Evolutionary conservation across 2,888 invertebrate genomes (phyloP).

Genomic region (Linnaemya vulpina): DNA sequence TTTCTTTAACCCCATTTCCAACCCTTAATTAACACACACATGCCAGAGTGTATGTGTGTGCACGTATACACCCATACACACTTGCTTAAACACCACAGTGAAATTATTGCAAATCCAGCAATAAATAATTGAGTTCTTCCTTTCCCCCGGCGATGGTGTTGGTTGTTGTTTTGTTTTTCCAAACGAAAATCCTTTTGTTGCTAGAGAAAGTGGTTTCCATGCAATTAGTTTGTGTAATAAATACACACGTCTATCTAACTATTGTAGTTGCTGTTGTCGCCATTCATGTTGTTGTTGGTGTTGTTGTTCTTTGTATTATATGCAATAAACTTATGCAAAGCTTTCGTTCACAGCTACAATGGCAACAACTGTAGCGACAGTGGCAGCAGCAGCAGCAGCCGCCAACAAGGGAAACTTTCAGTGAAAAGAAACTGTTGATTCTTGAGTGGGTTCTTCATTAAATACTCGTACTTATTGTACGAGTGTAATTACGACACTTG

Average conservation of each 20-base stretch:
- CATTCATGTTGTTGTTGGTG: too few relatives aligned
- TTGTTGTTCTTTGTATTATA: neutral
- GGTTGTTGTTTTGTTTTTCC: conserved; percentile 1
- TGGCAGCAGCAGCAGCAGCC: neutral
- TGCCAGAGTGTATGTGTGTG: too few relatives aligned
- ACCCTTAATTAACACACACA: neutral
- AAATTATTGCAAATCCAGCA: neutral
- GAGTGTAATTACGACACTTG: conserved; percentile 62
- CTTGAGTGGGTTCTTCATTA: conserved; percentile 69
- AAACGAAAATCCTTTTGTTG: conserved; percentile 43
- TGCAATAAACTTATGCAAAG: neutral
- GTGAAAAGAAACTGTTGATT: conserved; percentile 65
- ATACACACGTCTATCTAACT: neutral
- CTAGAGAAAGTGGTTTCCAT: conserved; percentile 45
- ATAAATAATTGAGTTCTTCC: conserved; percentile 41
- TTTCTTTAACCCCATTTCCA: neutral
- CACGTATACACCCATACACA: neutral
- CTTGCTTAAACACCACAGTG: neutral
- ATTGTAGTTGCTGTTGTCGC: conserved; percentile 14
- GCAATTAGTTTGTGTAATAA: conserved; percentile 46
- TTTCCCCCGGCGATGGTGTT: neutral
- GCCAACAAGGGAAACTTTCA: neutral
- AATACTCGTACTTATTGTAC: conserved; percentile 44
- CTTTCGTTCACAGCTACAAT: neutral
- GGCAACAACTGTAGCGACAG: neutral